Percentiles rank a stretch among this genome's conserved stretches.
Evolutionary conservation across 2,113 vertebrate species (phyloP).

Genomic region (Alethe castanea): DNA sequence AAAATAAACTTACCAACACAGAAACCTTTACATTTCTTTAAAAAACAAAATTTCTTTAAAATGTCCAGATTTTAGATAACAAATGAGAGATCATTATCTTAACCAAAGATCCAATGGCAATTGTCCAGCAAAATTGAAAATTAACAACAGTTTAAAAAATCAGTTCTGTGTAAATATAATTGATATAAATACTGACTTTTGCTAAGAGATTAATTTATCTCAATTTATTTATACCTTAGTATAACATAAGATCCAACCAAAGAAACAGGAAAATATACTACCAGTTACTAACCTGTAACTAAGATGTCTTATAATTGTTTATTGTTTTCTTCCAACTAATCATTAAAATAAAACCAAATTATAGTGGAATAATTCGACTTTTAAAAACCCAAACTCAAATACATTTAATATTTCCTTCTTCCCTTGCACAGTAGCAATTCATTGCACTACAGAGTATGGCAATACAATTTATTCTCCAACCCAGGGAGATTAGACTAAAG

Average conservation of each 20-base stretch:
- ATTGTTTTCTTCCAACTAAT: not conserved
- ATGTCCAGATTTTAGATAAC: not conserved
- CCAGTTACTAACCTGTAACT: not conserved
- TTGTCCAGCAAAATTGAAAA: not conserved
- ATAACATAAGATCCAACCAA: not conserved
- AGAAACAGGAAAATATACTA: not conserved
- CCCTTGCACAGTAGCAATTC: not conserved
- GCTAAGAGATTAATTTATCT: not conserved
- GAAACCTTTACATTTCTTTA: not conserved
- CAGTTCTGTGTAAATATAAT: no score
- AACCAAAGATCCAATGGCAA: not conserved
- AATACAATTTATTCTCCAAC: not conserved
- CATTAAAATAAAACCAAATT: not conserved
- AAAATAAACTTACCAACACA: not conserved
- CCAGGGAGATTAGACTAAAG: not conserved
- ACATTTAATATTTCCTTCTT: not conserved
- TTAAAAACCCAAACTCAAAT: rapidly evolving
- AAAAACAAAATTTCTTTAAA: not conserved
- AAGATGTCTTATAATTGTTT: not conserved
- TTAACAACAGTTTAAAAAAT: not conserved
- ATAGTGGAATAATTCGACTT: not conserved
- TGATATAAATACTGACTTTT: not conserved
- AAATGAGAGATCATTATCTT: not conserved
- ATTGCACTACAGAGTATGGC: not conserved
- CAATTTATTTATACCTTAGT: not conserved